phyloP scores from a whole-genome alignment of 2,888 invertebrate genomes.

The Agapostemon virescens region DNA sequence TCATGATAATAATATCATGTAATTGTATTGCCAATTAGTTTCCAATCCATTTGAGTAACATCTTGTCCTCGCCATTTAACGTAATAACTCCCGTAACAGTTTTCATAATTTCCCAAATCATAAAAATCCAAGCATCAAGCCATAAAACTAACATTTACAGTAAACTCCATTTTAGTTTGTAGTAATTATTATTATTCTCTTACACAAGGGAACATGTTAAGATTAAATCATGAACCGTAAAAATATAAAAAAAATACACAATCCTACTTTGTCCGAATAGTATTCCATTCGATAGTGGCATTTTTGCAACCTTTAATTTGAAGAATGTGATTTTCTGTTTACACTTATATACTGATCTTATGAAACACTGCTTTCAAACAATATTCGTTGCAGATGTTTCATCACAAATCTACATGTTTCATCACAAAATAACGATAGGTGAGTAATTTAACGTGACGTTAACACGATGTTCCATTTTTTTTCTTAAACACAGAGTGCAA shows the following conservation, averaged over 20 bases:
- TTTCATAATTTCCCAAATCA: background rate
- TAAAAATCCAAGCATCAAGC: background rate
- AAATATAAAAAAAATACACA: background rate
- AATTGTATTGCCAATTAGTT: too few relatives aligned
- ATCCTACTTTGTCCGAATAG: background rate
- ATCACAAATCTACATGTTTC: slow-evolving; percentile 6
- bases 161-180: background rate
- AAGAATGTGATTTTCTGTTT: slow-evolving; percentile 1
- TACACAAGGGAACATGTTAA: background rate
- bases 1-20: background rate
- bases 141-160: background rate
- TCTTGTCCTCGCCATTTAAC: too few relatives aligned
- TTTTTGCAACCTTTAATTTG: background rate
- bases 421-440: slow-evolving; percentile 20
- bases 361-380: slow-evolving; percentile 2
- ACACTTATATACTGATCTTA: slow-evolving; percentile 21
- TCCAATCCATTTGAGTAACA: background rate
- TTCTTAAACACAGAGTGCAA: background rate
- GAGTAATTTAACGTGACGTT: slow-evolving; percentile 10
- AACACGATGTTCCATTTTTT: background rate
- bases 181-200: background rate
- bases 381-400: slow-evolving; percentile 7
- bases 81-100: background rate
- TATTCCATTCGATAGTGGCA: background rate
- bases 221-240: background rate